phyloP scores from a whole-genome alignment of 2,113 vertebrate species.

The Pycnonotus jocosus region DNA sequence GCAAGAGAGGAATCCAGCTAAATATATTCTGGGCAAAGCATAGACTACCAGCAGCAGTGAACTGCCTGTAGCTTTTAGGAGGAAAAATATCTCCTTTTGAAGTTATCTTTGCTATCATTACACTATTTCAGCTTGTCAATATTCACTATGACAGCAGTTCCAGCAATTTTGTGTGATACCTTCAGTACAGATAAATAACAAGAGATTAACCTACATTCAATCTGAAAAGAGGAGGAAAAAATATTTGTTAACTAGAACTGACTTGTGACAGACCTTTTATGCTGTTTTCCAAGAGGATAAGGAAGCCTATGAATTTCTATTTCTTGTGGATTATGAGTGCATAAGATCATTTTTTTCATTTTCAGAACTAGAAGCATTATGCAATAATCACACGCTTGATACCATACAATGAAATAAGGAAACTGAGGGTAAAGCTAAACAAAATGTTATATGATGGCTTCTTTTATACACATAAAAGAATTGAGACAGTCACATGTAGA shows the following conservation, averaged over 20 bases:
- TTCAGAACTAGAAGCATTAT: not conserved
- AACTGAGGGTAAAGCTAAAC: not conserved
- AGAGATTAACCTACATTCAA: slow-evolving; percentile 48
- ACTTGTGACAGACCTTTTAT: slow-evolving; percentile 42
- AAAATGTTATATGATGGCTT: not conserved
- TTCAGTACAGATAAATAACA: slow-evolving; percentile 42
- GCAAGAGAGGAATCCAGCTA: not conserved
- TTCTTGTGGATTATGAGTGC: not conserved
- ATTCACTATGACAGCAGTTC: slow-evolving; percentile 28
- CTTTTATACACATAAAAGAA: not conserved
- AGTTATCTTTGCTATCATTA: not conserved
- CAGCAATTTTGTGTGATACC: slow-evolving; percentile 32
- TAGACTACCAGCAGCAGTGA: not conserved
- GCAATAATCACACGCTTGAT: not conserved
- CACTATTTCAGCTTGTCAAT: slow-evolving; percentile 47
- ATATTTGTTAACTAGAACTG: slow-evolving; percentile 58
- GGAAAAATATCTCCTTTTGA: not conserved
- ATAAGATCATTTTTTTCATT: not conserved
- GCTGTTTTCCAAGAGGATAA: slow-evolving; percentile 47
- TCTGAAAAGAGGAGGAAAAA: slow-evolving; percentile 38
- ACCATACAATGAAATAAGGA: not conserved
- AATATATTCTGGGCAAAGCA: not conserved
- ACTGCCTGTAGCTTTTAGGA: not conserved
- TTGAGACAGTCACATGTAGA: not conserved
- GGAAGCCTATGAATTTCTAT: slow-evolving; percentile 3